A percentile compares a stretch with the other conserved stretches of the same genome.
Evolutionary conservation across 2,797 vertebrate species (phyloP).

Genomic region (Ataeniobius toweri): DNA sequence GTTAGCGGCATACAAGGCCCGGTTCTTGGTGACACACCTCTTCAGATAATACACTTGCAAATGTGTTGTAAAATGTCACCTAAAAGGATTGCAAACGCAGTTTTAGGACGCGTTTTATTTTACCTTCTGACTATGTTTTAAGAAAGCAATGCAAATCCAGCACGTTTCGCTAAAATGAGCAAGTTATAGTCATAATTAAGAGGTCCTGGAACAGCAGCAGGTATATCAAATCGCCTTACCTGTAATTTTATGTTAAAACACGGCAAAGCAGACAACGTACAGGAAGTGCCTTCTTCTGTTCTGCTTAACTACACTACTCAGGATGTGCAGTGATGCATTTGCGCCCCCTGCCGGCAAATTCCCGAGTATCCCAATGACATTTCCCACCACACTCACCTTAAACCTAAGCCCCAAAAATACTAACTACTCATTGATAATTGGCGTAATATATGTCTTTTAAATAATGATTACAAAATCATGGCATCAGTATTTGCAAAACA

Average conservation of each 20-base stretch:
- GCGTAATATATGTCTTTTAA: too few species aligned
- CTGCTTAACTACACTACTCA: background rate
- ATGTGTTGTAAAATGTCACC: background rate
- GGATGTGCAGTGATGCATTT: fast-evolving
- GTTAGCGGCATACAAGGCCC: background rate
- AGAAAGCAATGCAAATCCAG: slow-evolving; percentile 25
- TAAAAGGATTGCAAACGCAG: background rate
- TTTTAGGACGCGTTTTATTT: background rate
- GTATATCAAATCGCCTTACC: slow-evolving; percentile 50
- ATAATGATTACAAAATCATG: too few species aligned
- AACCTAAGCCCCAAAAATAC: too few species aligned
- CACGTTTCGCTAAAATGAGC: background rate
- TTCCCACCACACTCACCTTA: too few species aligned
- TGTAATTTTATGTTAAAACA: slow-evolving; percentile 35
- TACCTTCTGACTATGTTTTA: slow-evolving; percentile 17
- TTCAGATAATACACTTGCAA: fast-evolving
- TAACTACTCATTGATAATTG: too few species aligned
- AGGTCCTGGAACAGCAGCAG: fast-evolving
- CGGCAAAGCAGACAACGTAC: slow-evolving; percentile 9
- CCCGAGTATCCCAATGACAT: background rate
- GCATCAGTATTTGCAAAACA: too few species aligned
- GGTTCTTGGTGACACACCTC: background rate
- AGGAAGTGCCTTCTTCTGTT: slow-evolving; percentile 24
- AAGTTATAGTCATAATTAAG: background rate
- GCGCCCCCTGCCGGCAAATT: slow-evolving; percentile 25